phyloP scores from a whole-genome alignment of 2,888 invertebrate genomes.

The Epinotia nisella region DNA sequence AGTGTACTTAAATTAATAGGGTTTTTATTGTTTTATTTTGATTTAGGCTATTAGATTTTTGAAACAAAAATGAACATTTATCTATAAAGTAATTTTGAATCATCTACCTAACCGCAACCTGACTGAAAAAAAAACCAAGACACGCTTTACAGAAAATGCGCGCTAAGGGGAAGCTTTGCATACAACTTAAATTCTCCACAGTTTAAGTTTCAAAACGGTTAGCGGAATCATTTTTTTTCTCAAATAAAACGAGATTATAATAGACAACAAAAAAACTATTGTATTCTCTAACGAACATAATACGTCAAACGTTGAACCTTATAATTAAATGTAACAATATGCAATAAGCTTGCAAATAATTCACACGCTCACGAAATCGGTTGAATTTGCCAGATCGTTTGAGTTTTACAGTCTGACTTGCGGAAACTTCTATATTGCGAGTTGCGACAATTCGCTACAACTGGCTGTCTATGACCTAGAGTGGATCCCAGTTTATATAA shows the following conservation, averaged over 20 bases:
- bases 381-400: constrained; percentile 32
- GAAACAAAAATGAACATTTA: neutral
- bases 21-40: constrained; percentile 14
- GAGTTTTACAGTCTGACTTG: constrained; percentile 18
- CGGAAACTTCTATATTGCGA: constrained; percentile 36
- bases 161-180: no score
- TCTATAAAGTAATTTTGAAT: neutral
- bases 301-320: neutral
- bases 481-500: neutral
- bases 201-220: no score
- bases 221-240: no score
- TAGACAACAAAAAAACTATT: no score
- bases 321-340: neutral
- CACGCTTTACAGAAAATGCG: no score
- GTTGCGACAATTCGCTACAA: constrained; percentile 22
- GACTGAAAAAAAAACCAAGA: no score
- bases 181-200: no score
- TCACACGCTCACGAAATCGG: constrained; percentile 12
- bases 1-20: constrained; percentile 15
- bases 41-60: neutral
- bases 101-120: no score
- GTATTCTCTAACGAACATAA: no score
- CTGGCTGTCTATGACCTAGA: constrained; percentile 14
- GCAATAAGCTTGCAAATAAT: constrained; percentile 20
- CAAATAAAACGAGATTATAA: no score